phyloP scores from a whole-genome alignment of 2,797 vertebrate genomes.

The Lepidocolaptes lacrymiger region DNA sequence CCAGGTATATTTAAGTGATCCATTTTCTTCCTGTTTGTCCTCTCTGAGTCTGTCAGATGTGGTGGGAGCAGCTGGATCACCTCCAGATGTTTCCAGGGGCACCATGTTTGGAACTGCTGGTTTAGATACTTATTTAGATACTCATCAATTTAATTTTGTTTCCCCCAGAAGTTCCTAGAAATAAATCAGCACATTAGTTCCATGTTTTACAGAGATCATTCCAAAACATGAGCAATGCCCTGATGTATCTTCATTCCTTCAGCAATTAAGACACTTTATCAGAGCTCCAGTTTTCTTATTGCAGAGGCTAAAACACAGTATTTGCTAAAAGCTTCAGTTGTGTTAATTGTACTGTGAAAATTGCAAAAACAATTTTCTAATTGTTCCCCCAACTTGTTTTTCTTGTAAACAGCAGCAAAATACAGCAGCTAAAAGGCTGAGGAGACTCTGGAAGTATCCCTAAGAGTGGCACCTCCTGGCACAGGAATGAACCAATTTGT shows the following conservation, averaged over 20 bases:
- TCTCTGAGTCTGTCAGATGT: neutral
- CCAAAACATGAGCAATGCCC: neutral
- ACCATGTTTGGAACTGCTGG: neutral
- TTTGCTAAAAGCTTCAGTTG: neutral
- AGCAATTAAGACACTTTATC: neutral
- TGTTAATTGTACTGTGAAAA: neutral
- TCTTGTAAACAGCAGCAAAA: neutral
- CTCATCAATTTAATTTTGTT: neutral
- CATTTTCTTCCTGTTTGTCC: neutral
- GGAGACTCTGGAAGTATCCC: neutral
- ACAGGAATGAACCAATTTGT: neutral
- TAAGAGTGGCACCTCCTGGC: neutral
- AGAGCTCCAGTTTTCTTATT: neutral
- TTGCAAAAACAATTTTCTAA: neutral
- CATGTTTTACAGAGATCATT: rapidly evolving
- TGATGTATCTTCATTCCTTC: neutral
- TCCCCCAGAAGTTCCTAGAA: neutral
- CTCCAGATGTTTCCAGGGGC: neutral
- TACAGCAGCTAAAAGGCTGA: neutral
- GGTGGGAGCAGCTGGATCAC: neutral
- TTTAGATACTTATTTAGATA: neutral
- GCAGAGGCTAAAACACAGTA: neutral
- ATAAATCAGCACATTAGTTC: neutral
- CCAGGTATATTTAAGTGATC: neutral
- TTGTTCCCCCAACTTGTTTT: neutral